phyloP scores from a whole-genome alignment of 2,888 invertebrate genomes.

The Troglohyphantes excavatus region DNA sequence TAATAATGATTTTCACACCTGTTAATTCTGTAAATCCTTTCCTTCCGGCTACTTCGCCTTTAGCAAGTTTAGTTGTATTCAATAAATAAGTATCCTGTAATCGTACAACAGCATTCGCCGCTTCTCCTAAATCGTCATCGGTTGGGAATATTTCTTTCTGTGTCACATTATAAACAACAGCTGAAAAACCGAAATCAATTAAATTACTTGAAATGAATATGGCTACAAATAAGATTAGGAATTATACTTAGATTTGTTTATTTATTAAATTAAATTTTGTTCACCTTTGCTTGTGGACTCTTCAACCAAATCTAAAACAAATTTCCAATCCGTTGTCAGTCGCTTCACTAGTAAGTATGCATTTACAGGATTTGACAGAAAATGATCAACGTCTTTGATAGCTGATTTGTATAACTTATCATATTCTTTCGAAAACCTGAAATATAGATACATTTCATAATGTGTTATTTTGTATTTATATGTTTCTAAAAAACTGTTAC shows the following conservation, averaged over 20 bases:
- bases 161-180: too few relatives aligned
- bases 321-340: constrained; percentile 94
- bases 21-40: constrained; percentile 86
- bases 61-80: constrained; percentile 92
- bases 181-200: too few relatives aligned
- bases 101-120: constrained; percentile 95
- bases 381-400: constrained; percentile 89
- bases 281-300: constrained; percentile 87
- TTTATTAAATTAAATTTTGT: too few relatives aligned
- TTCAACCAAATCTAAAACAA: constrained; percentile 86
- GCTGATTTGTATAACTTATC: constrained; percentile 90
- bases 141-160: constrained; percentile 88
- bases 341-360: constrained; percentile 96
- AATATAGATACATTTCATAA: background rate
- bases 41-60: constrained; percentile 92
- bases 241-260: background rate
- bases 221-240: background rate
- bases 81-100: constrained; percentile 97
- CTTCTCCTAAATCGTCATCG: constrained; percentile 96
- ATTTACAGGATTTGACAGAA: constrained; percentile 95
- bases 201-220: too few relatives aligned
- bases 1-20: too few relatives aligned
- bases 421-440: constrained; percentile 80
- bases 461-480: too few relatives aligned
- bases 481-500: too few relatives aligned